phyloP scores from a whole-genome alignment of 2,113 vertebrate species.

The Rhadina sibilatrix region DNA sequence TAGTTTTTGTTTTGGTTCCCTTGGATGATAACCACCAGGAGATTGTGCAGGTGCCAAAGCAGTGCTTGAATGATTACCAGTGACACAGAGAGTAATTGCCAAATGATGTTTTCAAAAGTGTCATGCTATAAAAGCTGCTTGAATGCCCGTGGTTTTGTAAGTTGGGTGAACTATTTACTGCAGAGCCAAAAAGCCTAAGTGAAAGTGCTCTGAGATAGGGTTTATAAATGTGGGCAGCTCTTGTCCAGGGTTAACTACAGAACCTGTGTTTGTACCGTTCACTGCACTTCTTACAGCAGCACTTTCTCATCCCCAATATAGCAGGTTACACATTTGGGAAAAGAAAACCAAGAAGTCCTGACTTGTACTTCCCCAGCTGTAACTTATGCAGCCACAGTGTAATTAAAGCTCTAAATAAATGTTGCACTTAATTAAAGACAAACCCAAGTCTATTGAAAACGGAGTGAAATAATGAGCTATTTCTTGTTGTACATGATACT shows the following conservation, averaged over 20 bases:
- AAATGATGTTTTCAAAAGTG: background rate
- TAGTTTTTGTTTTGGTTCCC: background rate
- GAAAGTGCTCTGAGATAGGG: background rate
- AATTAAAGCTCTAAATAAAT: conserved; percentile 29
- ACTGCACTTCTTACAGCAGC: background rate
- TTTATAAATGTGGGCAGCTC: background rate
- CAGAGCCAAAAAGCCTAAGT: background rate
- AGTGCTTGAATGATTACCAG: background rate
- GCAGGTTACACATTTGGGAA: background rate
- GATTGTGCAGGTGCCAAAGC: background rate
- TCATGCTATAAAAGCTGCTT: background rate
- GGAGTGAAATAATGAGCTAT: background rate
- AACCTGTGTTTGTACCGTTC: accelerated
- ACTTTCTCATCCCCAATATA: background rate
- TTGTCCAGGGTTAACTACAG: background rate
- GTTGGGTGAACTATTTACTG: background rate
- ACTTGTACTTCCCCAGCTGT: background rate
- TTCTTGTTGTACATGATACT: background rate
- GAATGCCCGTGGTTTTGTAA: background rate
- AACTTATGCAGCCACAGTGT: background rate
- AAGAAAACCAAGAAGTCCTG: background rate
- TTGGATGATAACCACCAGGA: background rate
- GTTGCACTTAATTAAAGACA: conserved; percentile 36
- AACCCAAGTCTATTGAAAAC: conserved; percentile 4
- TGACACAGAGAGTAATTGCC: background rate